Percentiles rank a stretch among this genome's conserved stretches.
Evolutionary conservation across 2,113 vertebrate genomes (phyloP).

Genomic region (Podarcis raffonei): DNA sequence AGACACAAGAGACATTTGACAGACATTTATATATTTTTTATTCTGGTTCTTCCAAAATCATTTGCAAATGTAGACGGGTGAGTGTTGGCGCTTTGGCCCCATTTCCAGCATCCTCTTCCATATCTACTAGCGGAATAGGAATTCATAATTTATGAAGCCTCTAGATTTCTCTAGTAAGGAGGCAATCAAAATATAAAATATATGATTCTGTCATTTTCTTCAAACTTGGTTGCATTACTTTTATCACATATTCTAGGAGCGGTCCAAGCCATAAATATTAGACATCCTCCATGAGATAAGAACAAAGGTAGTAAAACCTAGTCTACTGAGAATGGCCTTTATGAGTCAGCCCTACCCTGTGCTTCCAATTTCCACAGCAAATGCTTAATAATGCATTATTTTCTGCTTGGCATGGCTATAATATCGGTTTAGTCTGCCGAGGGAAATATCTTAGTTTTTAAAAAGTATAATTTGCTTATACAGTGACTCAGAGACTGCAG

Average conservation of each 20-base stretch:
- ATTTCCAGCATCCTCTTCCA: background rate
- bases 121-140: background rate
- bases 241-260: slow-evolving; percentile 49
- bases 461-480: slow-evolving; percentile 29
- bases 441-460: slow-evolving; percentile 30
- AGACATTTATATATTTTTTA: rapidly evolving
- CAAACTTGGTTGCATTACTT: slow-evolving; percentile 22
- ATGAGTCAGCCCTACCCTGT: background rate
- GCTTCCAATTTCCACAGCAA: slow-evolving; percentile 36
- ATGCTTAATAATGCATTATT: slow-evolving; percentile 40
- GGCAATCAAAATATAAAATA: slow-evolving; percentile 36
- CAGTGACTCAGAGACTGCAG: background rate
- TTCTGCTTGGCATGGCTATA: slow-evolving; percentile 25
- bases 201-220: slow-evolving; percentile 45
- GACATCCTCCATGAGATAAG: slow-evolving; percentile 32
- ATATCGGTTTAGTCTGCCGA: slow-evolving; percentile 17
- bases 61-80: background rate
- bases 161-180: slow-evolving; percentile 35
- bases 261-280: slow-evolving; percentile 16
- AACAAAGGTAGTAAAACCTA: slow-evolving; percentile 33
- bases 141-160: slow-evolving; percentile 34
- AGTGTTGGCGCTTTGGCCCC: background rate
- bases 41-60: background rate
- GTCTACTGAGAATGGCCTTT: slow-evolving; percentile 10
- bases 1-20: background rate